Evolutionary conservation across 2,797 vertebrate species (phyloP).

Genomic region (Lepidocolaptes lacrymiger): DNA sequence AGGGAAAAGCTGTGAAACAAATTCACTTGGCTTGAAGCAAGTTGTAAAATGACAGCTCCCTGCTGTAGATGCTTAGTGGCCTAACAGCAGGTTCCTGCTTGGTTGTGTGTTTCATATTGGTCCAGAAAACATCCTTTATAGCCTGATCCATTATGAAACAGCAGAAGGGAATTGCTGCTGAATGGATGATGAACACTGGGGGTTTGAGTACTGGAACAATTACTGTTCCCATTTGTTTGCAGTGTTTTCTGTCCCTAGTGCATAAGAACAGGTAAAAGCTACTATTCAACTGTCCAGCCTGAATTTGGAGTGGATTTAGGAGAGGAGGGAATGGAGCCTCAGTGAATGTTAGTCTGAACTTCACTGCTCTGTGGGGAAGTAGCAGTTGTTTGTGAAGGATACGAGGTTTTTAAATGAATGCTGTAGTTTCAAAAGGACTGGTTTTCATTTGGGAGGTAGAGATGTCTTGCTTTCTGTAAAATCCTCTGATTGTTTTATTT

Average conservation of each 20-base stretch:
- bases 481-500: neutral
- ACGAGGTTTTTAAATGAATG: neutral
- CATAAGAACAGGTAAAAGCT: neutral
- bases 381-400: neutral
- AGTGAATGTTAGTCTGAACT: neutral
- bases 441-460: neutral
- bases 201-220: neutral
- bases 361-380: neutral
- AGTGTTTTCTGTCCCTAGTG: neutral
- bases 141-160: neutral
- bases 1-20: constrained; percentile 66
- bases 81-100: constrained; percentile 55
- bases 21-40: constrained; percentile 45
- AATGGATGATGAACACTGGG: neutral
- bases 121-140: constrained; percentile 35
- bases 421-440: neutral
- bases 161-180: neutral
- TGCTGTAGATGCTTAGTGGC: constrained; percentile 49
- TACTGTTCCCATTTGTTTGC: neutral
- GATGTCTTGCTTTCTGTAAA: neutral
- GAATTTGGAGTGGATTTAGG: neutral
- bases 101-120: constrained; percentile 28
- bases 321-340: neutral
- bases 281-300: neutral
- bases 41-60: constrained; percentile 39